Evolutionary conservation across 64 coral and sea anemone species (phyloP).

Genomic region (Actinia tenebrosa): DNA sequence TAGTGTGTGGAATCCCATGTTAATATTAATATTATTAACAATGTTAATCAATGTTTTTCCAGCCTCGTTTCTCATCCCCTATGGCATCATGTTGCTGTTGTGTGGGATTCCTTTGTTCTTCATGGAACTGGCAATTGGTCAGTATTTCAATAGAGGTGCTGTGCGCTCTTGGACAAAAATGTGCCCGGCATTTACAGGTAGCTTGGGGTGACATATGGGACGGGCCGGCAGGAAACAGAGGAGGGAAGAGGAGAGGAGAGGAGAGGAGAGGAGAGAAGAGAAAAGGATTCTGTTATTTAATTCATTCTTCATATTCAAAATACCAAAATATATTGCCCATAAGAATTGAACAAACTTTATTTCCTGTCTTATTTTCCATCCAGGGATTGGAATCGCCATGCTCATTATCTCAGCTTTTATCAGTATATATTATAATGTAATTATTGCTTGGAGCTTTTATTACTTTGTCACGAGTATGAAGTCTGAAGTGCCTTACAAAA

Average conservation of each 20-base stretch:
- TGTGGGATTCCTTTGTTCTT: slow-evolving; percentile 88
- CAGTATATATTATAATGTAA: slow-evolving; percentile 8
- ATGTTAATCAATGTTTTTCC: neutral
- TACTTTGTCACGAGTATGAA: slow-evolving; percentile 4
- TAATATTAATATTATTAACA: neutral
- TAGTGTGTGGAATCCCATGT: neutral
- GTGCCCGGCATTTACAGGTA: slow-evolving; percentile 66
- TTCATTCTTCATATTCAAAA: too few relatives aligned
- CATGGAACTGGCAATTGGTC: slow-evolving; percentile 78
- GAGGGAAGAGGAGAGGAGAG: neutral
- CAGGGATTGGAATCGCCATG: slow-evolving; percentile 24
- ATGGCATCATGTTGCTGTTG: slow-evolving; percentile 61
- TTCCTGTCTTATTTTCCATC: neutral
- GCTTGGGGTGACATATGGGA: neutral
- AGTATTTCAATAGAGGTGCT: slow-evolving; percentile 60
- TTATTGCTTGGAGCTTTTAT: slow-evolving; percentile 19
- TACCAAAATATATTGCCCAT: too few relatives aligned
- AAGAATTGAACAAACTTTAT: too few relatives aligned
- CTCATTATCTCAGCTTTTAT: slow-evolving; percentile 10
- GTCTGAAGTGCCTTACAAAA: neutral
- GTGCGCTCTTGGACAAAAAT: slow-evolving; percentile 60
- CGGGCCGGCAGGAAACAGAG: too few relatives aligned
- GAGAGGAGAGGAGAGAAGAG: neutral
- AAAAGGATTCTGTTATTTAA: too few relatives aligned
- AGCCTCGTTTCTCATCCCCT: slow-evolving; percentile 83